Percentiles rank a stretch among this genome's conserved stretches.
Conservation (phyloP, 2,888 invertebrate species). For the Cerceris rybyensis region DNA sequence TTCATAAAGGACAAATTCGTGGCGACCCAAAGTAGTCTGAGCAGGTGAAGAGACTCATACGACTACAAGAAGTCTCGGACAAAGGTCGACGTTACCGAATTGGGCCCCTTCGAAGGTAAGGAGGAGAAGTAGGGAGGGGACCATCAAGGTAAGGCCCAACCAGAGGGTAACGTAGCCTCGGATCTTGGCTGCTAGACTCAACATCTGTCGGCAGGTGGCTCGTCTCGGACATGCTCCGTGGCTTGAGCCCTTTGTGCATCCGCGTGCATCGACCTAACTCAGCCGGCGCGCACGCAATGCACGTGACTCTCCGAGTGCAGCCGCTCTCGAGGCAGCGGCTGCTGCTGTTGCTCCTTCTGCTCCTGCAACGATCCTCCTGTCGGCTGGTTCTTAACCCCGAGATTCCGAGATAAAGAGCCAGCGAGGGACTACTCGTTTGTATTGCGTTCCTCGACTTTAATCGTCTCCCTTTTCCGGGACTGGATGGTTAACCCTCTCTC, state of each 20-base stretch:
- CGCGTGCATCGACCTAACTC: constrained; percentile 70
- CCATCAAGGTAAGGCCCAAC: constrained; percentile 32
- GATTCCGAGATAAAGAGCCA: constrained; percentile 48
- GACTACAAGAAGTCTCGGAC: constrained; percentile 49
- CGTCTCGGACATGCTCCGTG: constrained; percentile 68
- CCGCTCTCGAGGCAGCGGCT: constrained; percentile 44
- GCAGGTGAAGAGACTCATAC: constrained; percentile 62
- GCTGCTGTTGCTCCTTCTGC: constrained; percentile 26
- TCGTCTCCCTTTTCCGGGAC: neutral
- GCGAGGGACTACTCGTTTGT: constrained; percentile 4
- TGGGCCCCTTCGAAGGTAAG: constrained; percentile 32
- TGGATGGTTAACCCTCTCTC: neutral
- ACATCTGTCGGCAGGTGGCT: constrained; percentile 80
- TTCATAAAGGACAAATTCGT: constrained; percentile 23
- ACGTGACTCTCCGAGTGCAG: constrained; percentile 63
- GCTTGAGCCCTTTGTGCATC: constrained; percentile 70
- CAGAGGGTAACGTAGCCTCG: constrained; percentile 60
- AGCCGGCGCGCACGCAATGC: constrained; percentile 65
- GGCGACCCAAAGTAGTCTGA: constrained; percentile 49
- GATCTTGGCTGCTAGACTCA: constrained; percentile 70
- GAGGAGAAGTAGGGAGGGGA: neutral
- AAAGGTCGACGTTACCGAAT: constrained; percentile 56
- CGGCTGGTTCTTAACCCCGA: constrained; percentile 61
- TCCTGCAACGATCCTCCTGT: constrained; percentile 52
- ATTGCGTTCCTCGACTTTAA: neutral